Conservation (phyloP, 2,113 vertebrate species). For the Hoplias malabaricus region DNA sequence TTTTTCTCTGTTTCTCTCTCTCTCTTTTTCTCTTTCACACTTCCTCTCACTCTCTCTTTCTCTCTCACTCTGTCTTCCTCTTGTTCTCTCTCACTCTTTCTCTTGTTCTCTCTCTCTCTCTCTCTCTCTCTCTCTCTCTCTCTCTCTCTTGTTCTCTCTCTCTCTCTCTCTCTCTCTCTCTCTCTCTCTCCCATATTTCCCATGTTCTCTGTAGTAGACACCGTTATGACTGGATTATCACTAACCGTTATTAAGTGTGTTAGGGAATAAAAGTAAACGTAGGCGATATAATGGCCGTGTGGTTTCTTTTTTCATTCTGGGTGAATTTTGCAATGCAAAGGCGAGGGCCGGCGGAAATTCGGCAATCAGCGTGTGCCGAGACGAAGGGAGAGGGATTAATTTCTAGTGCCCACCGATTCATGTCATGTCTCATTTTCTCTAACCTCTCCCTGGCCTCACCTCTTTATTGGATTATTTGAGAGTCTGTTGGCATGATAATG, state of each 20-base stretch:
- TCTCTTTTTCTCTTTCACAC: background rate
- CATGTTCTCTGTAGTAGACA: background rate
- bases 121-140: background rate
- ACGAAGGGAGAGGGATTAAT: conserved; percentile 74
- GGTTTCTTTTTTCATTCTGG: background rate
- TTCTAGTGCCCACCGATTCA: conserved; percentile 77
- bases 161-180: background rate
- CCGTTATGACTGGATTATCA: background rate
- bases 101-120: background rate
- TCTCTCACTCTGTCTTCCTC: background rate
- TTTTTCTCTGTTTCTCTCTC: background rate
- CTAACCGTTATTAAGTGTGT: background rate
- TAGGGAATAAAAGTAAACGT: background rate
- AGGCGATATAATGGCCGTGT: background rate
- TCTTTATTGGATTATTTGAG: conserved; percentile 37
- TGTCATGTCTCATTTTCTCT: conserved; percentile 80
- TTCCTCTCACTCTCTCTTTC: too few relatives aligned
- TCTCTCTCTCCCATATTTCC: background rate
- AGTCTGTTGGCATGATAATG: conserved; percentile 32
- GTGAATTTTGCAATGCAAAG: background rate
- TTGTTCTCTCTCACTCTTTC: background rate
- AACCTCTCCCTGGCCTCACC: conserved; percentile 55
- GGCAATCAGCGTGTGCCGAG: conserved; percentile 68
- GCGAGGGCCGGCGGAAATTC: conserved; percentile 30
- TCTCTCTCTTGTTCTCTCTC: background rate